Evolutionary conservation across 2,797 vertebrate species (phyloP).

Genomic region (Coreius guichenoti): DNA sequence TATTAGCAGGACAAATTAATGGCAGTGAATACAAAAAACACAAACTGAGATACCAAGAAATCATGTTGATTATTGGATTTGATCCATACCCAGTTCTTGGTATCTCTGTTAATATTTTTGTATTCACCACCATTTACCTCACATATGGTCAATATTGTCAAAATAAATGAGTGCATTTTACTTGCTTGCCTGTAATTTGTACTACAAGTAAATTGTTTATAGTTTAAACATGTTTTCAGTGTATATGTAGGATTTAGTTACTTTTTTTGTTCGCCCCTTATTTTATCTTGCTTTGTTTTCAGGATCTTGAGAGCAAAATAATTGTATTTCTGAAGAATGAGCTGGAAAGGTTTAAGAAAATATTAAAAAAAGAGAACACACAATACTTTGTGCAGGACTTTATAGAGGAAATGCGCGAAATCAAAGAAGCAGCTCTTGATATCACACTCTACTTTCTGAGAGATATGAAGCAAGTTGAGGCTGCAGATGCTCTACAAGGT

Average conservation of each 20-base stretch:
- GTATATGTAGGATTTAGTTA: not conserved
- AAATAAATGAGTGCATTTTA: not conserved
- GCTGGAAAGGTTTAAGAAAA: slow-evolving; percentile 42
- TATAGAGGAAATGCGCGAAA: not conserved
- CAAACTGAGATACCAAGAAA: no score
- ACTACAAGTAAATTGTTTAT: not conserved
- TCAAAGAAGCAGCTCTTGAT: slow-evolving; percentile 47
- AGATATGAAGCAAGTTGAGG: not conserved
- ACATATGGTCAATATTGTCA: not conserved
- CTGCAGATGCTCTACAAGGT: slow-evolving; percentile 31
- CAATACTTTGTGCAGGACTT: slow-evolving; percentile 33
- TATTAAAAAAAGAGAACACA: slow-evolving; percentile 33
- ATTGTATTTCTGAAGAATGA: slow-evolving; percentile 26
- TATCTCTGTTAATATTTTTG: no score
- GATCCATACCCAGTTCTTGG: no score
- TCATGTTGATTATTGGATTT: no score
- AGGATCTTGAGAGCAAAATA: slow-evolving; percentile 38
- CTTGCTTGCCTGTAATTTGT: not conserved
- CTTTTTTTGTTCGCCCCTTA: not conserved
- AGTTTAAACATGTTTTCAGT: not conserved
- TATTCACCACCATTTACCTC: no score
- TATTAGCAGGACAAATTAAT: no score
- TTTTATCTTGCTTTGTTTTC: not conserved
- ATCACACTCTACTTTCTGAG: slow-evolving; percentile 40
- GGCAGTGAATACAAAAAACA: no score